Base-by-base conservation (phyloP, 2,888 invertebrate species). In the Bruchidius siliquastri region DNA sequence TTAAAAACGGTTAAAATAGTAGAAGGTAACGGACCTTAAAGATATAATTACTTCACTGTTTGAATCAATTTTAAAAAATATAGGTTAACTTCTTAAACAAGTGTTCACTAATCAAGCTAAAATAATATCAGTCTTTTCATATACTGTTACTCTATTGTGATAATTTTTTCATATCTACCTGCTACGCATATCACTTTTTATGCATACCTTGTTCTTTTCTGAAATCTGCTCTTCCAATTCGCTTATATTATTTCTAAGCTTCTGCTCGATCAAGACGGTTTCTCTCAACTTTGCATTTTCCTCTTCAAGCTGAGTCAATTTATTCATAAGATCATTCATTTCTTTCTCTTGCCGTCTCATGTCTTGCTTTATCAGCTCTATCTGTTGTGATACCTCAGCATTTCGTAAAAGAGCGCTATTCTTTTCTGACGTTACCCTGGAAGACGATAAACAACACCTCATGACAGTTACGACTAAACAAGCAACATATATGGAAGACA, bases 361-460 rank as follows among this genome's bases (percentile, higher is more conserved):
- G 80, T 94, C 91, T 81, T 94, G 92, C 81, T 91, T 92, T 0
- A 92, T 90, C 82, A 94, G 88, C 84, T 95, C 94, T 81, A 93
- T 90, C 77, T 92, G 92, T 84, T 95, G 95, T 0, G 94, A 94
- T 80, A 95, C 92, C 86, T 94, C 93, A 0, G 95, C 95, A 84
- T 94, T 95, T 71, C 94, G 89, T 73, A 95, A 83, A 71, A 94
- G 85, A 0, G 92, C 92, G 1, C 92, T 91, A 82, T 94, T 92
- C 82, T 94, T 94, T 78, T 94, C 94, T 10, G 92, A 89, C 71
- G 91, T 91, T 80, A 94, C 94, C 78, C 91, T 91, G 82, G 22
- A 86, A 73, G 22, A 22, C 0, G 21, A 70, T n/a, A 72, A 32
- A n/a, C n/a, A n/a, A n/a, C n/a, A n/a, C n/a, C n/a, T n/a, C n/a